A percentile compares a stretch with the other conserved stretches of the same genome.
These are phyloP conservation scores for Platycercus adscitus DNA, from an alignment of 2,113 vertebrate species.

Conservation along the genomic window DNA sequence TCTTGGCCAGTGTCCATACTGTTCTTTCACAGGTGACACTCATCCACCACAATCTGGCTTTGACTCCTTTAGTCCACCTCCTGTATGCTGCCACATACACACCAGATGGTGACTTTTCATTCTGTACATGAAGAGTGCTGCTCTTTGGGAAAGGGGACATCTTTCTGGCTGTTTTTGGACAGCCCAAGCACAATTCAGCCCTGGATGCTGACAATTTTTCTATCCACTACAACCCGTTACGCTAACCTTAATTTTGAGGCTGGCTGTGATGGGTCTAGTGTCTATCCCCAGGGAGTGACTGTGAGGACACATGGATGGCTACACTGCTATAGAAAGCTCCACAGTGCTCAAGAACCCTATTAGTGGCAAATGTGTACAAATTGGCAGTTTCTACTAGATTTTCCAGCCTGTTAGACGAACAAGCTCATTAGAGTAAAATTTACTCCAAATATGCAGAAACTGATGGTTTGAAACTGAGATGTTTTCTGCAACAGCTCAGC, in stretches of 20 bases:
- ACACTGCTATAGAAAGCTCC: background rate
- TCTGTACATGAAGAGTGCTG: background rate
- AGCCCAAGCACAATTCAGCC: background rate
- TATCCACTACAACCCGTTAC: background rate
- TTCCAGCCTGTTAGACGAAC: constrained; percentile 14
- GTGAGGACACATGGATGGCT: background rate
- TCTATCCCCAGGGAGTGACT: background rate
- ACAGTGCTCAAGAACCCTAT: background rate
- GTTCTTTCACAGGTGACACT: background rate
- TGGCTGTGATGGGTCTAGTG: background rate
- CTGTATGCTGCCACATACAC: background rate
- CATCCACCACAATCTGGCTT: background rate
- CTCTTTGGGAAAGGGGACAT: background rate
- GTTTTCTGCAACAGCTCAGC: constrained; percentile 20
- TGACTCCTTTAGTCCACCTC: background rate
- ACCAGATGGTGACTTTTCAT: background rate
- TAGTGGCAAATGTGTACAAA: constrained; percentile 22
- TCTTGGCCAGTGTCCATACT: background rate
- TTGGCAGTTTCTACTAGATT: constrained; percentile 16
- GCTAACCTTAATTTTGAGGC: background rate
- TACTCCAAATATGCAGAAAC: constrained; percentile 44
- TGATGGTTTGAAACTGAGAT: constrained; percentile 25
- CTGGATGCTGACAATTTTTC: background rate
- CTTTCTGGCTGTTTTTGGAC: background rate
- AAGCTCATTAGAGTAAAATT: constrained; percentile 1